A percentile compares a stretch with the other conserved stretches of the same genome.
Evolutionary conservation across 2,113 vertebrate species (phyloP).

Genomic region (Oryzias curvinotus): DNA sequence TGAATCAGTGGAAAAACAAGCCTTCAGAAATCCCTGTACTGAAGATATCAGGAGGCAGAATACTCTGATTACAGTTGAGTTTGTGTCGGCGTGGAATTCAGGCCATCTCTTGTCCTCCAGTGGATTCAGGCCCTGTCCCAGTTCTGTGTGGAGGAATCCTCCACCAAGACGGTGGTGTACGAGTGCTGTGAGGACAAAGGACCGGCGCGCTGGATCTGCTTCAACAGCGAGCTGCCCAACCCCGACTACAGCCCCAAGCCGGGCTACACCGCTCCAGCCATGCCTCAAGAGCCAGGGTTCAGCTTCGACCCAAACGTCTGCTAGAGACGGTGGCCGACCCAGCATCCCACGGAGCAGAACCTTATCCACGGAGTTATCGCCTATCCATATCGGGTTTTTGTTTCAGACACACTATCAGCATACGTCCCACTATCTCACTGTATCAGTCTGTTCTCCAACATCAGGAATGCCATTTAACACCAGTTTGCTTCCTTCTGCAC

Average conservation of each 20-base stretch:
- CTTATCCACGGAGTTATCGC: neutral
- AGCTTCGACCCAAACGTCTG: conserved; percentile 44
- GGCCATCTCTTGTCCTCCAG: conserved; percentile 32
- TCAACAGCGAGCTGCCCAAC: conserved; percentile 49
- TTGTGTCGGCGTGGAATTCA: neutral
- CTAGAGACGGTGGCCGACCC: conserved; percentile 1
- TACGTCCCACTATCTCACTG: neutral
- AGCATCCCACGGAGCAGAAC: too few relatives aligned
- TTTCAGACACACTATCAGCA: conserved; percentile 5
- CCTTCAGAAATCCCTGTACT: too few relatives aligned
- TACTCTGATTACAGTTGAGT: too few relatives aligned
- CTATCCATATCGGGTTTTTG: conserved; percentile 10
- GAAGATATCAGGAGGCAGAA: too few relatives aligned
- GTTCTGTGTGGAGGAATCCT: conserved; percentile 67
- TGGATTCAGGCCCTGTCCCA: conserved; percentile 61
- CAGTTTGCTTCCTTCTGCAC: neutral
- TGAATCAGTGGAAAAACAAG: too few relatives aligned
- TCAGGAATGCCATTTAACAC: neutral
- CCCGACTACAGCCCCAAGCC: conserved; percentile 45
- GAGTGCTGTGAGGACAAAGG: conserved; percentile 53
- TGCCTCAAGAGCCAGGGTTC: conserved; percentile 28
- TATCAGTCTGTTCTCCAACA: conserved; percentile 2
- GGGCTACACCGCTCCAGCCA: conserved; percentile 30
- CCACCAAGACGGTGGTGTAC: conserved; percentile 47
- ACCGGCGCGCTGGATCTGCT: conserved; percentile 53